Conservation (phyloP, 1,140 invertebrate species). For the Platorchestia sp. region DNA sequence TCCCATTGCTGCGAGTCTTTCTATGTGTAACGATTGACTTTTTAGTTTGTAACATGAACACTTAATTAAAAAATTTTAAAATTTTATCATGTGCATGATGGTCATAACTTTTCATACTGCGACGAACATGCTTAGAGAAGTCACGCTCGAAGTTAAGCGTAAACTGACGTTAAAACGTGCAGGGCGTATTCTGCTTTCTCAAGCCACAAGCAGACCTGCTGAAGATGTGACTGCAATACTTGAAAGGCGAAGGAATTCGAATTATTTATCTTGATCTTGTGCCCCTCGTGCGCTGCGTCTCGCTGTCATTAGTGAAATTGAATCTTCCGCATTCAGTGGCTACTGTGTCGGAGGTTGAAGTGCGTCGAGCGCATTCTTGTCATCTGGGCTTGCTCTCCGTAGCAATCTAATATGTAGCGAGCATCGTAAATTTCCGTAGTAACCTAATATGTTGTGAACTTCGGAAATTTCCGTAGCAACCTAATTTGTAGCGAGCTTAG, state of each 20-base stretch:
- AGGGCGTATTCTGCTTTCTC: background rate
- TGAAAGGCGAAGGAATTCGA: background rate
- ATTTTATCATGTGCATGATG: background rate
- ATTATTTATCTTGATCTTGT: background rate
- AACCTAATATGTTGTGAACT: background rate
- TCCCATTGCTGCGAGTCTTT: background rate
- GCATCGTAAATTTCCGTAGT: too few species aligned
- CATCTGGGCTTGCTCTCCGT: too few species aligned
- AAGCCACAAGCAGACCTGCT: background rate
- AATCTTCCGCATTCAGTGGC: background rate
- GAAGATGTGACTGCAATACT: background rate
- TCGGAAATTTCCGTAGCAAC: background rate
- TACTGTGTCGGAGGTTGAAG: background rate
- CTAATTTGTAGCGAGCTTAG: too few species aligned
- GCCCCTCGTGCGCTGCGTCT: background rate
- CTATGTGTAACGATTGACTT: background rate
- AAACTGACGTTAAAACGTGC: background rate
- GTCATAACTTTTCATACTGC: too few species aligned
- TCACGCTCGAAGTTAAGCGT: background rate
- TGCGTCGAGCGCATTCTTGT: background rate
- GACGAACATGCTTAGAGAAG: background rate
- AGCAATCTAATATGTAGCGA: too few species aligned
- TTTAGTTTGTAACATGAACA: background rate
- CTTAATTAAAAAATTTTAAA: background rate
- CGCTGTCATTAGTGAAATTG: background rate